Percentiles rank a stretch among this genome's conserved stretches.
These are phyloP conservation scores for Danio tinwini DNA, from an alignment of 2,797 vertebrate genomes.

Conservation along the genomic window DNA sequence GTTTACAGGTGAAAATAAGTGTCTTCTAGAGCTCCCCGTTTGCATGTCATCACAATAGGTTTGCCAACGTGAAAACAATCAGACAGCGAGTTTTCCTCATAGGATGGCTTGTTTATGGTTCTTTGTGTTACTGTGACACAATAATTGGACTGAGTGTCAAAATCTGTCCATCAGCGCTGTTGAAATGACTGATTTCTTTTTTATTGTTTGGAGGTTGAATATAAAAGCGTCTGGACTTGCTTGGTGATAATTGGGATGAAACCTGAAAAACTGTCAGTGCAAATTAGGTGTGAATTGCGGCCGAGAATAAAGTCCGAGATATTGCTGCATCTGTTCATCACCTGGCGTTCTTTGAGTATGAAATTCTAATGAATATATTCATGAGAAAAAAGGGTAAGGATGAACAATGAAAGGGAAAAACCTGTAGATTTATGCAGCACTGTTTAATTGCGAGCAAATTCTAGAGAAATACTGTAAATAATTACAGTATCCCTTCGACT, in stretches of 20 bases:
- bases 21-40: background rate
- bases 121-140: slow-evolving; percentile 22
- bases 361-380: background rate
- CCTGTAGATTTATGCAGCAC: background rate
- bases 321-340: background rate
- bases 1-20: slow-evolving; percentile 20
- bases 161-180: background rate
- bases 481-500: no score
- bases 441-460: background rate
- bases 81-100: background rate
- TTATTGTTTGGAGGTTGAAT: slow-evolving; percentile 10
- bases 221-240: background rate
- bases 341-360: background rate
- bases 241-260: slow-evolving; percentile 18
- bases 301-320: background rate
- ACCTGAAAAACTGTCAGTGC: slow-evolving; percentile 12
- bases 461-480: background rate
- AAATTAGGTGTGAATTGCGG: slow-evolving; percentile 30
- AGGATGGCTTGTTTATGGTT: background rate
- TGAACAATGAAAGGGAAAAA: background rate
- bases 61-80: background rate
- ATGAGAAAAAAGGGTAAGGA: background rate
- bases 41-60: slow-evolving; percentile 3
- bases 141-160: slow-evolving; percentile 23
- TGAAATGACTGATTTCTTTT: background rate